A percentile compares a stretch with the other conserved stretches of the same genome.
phyloP scores from a whole-genome alignment of 2,888 invertebrate species.

The Brachylomia viminalis region DNA sequence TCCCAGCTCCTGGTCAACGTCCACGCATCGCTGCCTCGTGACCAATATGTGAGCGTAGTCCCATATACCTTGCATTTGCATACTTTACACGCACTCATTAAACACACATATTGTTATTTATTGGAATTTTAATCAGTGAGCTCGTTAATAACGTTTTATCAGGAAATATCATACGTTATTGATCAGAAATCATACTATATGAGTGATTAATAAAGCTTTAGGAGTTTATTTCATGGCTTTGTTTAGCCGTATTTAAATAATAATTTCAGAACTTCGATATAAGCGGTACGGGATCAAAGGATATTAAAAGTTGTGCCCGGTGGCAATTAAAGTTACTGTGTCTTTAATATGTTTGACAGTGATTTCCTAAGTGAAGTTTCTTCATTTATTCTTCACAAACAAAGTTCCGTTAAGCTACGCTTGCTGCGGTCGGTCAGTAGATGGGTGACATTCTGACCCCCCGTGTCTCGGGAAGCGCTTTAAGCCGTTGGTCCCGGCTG shows the following conservation, averaged over 20 bases:
- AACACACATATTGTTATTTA: conserved; percentile 57
- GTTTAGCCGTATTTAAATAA: background rate
- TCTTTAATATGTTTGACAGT: no score
- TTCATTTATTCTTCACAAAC: no score
- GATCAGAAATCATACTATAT: conserved; percentile 21
- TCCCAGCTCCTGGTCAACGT: conserved; percentile 68
- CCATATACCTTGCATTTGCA: conserved; percentile 81
- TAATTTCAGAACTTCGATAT: background rate
- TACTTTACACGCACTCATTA: conserved; percentile 76
- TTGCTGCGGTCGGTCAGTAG: no score
- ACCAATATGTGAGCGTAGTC: conserved; percentile 80
- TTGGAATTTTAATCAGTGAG: conserved; percentile 64
- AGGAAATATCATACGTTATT: conserved; percentile 27
- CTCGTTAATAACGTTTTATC: conserved; percentile 49
- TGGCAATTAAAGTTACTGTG: background rate
- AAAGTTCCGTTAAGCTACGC: background rate
- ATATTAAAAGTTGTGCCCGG: background rate
- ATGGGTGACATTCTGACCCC: no score
- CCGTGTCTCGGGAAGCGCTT: no score
- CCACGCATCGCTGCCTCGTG: conserved; percentile 79
- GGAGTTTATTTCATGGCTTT: background rate
- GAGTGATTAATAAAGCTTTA: conserved; percentile 12
- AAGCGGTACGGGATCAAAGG: background rate
- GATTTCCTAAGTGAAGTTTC: no score
- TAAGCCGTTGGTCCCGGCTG: no score